Conservation (phyloP, 1,140 invertebrate species). For the Geopemphigus sp. region DNA sequence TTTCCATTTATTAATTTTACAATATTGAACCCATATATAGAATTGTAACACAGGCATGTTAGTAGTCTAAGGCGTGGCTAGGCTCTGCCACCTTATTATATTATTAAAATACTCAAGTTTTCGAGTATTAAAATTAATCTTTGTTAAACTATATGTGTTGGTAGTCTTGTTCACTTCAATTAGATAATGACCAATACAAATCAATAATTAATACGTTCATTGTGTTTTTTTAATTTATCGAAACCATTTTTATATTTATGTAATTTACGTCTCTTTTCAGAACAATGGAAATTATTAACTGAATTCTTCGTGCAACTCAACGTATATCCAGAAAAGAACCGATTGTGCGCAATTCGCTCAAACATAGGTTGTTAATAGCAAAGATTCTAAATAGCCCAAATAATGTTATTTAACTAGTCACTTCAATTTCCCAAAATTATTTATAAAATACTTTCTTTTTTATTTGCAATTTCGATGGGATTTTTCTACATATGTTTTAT, state of each 20-base stretch:
- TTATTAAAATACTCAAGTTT: no score
- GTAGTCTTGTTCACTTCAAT: no score
- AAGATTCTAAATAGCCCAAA: not conserved
- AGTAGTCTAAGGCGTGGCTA: no score
- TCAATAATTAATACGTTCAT: no score
- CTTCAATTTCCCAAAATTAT: conserved; percentile 15
- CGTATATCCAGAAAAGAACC: not conserved
- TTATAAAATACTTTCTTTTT: not conserved
- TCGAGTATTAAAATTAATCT: no score
- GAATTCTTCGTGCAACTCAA: conserved; percentile 10
- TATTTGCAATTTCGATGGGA: not conserved
- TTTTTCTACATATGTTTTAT: not conserved
- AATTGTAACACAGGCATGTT: no score
- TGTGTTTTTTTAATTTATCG: no score
- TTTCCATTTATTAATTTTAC: no score
- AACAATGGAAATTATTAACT: not conserved
- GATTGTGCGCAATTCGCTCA: not conserved
- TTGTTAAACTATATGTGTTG: no score
- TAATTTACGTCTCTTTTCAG: conserved; percentile 8
- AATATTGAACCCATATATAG: no score
- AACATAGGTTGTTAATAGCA: not conserved
- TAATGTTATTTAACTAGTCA: conserved; percentile 10
- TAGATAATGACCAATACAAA: no score
- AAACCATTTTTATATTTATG: not conserved
- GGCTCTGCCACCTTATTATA: no score